Evolutionary conservation across 2,888 invertebrate species (phyloP).

Genomic region (Sclerodermus sp.): DNA sequence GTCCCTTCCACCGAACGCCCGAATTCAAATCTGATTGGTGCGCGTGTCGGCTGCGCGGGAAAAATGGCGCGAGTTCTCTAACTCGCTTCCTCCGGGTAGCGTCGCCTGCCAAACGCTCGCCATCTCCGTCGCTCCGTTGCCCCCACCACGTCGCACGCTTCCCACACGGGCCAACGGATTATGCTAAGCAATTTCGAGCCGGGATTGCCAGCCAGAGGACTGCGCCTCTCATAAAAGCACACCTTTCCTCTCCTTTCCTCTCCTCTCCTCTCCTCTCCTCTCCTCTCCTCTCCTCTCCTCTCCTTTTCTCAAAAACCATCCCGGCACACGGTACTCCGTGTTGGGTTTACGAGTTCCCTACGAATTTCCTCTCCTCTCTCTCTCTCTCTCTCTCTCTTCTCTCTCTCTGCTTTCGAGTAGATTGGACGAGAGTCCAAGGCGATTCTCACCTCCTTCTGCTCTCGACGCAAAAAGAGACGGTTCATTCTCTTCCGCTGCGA

Average conservation of each 20-base stretch:
- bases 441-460: too few relatives aligned
- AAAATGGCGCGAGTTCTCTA: constrained; percentile 46
- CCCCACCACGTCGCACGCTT: neutral
- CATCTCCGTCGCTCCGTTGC: neutral
- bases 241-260: constrained; percentile 16
- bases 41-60: constrained; percentile 46
- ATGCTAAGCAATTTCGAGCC: constrained; percentile 50
- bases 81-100: constrained; percentile 5
- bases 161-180: constrained; percentile 46
- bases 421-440: too few relatives aligned
- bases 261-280: constrained; percentile 1
- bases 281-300: constrained; percentile 4
- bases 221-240: too few relatives aligned
- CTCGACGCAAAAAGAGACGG: too few relatives aligned
- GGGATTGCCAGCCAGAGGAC: too few relatives aligned
- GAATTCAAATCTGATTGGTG: constrained; percentile 53
- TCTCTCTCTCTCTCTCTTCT: too few relatives aligned
- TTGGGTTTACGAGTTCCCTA: too few relatives aligned
- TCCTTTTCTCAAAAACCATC: neutral
- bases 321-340: too few relatives aligned
- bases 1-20: constrained; percentile 38
- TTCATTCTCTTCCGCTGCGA: too few relatives aligned
- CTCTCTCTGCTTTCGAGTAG: too few relatives aligned
- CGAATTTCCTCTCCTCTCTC: too few relatives aligned
- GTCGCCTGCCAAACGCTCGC: neutral